These are phyloP conservation scores for Pterocles orientalis DNA, from an alignment of 2,113 vertebrate genomes.

Conservation along the genomic window DNA sequence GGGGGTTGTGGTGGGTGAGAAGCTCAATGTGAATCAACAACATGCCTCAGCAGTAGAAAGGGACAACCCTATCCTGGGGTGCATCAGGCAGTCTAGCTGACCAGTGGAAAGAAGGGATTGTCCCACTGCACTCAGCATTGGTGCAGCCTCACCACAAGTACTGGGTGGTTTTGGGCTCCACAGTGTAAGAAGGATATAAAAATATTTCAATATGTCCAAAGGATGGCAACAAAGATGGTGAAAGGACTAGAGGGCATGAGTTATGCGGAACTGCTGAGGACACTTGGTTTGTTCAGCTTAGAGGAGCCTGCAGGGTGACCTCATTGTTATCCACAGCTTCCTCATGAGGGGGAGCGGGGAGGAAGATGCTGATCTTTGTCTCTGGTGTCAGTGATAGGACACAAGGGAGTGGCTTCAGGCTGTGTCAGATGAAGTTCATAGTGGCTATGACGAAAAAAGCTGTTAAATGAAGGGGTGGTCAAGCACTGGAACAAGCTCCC, in stretches of 20 bases:
- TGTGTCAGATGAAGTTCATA: background rate
- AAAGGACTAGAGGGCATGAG: background rate
- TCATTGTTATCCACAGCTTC: background rate
- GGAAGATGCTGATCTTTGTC: background rate
- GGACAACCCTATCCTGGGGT: no score
- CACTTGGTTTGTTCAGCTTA: background rate
- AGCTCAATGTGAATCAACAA: no score
- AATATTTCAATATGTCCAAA: background rate
- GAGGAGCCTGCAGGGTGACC: background rate
- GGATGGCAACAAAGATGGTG: background rate
- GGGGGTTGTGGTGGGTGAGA: background rate
- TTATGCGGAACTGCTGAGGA: background rate
- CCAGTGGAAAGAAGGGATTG: background rate
- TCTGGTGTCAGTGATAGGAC: background rate
- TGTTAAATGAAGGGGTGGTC: background rate
- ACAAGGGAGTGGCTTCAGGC: background rate
- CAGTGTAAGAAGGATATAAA: background rate
- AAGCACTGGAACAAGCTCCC: background rate
- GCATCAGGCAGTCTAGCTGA: background rate
- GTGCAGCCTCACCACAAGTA: background rate
- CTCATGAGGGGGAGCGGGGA: background rate
- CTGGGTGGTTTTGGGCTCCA: background rate
- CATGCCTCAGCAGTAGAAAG: no score
- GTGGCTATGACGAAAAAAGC: background rate
- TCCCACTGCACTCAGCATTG: background rate